Conservation (phyloP, 2,797 vertebrate genomes). For the Poeciliopsis paucimaculata region DNA sequence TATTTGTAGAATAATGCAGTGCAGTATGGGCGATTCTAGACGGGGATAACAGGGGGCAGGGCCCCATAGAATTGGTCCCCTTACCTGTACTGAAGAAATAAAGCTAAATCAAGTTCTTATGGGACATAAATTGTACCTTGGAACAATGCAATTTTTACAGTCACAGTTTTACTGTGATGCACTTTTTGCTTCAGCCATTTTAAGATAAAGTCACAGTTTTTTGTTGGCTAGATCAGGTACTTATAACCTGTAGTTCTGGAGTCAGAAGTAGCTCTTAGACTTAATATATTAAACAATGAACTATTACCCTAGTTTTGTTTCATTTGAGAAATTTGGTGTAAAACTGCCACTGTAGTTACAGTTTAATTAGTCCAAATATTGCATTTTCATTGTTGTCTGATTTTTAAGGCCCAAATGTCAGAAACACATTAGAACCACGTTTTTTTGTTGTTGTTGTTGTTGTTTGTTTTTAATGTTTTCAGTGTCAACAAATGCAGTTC, state of each 20-base stretch:
- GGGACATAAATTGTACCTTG: background rate
- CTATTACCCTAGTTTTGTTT: too few relatives aligned
- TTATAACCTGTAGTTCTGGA: background rate
- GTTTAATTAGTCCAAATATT: background rate
- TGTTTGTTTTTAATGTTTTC: background rate
- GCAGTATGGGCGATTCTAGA: background rate
- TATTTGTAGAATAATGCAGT: background rate
- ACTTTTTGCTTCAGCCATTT: background rate
- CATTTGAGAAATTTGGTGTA: background rate
- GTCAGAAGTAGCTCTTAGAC: background rate
- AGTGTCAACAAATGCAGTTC: background rate
- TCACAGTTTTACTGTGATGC: background rate
- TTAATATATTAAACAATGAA: background rate
- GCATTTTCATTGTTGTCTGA: background rate
- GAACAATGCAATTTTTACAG: background rate
- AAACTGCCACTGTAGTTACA: background rate
- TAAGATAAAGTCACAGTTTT: background rate
- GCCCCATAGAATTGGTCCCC: background rate
- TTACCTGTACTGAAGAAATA: background rate
- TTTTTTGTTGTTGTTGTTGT: background rate
- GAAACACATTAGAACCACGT: background rate
- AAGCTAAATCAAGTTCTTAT: background rate
- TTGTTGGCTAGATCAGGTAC: background rate
- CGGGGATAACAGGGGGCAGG: too few relatives aligned
- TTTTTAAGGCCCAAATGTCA: background rate